Evolutionary conservation across 1,140 invertebrate genomes (phyloP).

Genomic region (Drosophila pallidifrons): DNA sequence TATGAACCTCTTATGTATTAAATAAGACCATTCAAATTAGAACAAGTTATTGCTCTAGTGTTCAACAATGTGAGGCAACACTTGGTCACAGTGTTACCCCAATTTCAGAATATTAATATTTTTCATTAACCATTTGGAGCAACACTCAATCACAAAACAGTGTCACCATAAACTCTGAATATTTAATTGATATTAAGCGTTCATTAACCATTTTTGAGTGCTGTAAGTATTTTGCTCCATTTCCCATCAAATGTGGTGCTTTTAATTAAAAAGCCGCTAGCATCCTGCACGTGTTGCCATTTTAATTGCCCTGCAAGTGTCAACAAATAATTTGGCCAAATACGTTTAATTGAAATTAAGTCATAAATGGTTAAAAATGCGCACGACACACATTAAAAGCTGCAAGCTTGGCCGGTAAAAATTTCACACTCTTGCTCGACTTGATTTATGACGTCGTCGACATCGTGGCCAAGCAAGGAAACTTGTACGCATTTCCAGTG

Average conservation of each 20-base stretch:
- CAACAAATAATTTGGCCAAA: conserved; percentile 80
- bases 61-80: too few relatives aligned
- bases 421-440: conserved; percentile 70
- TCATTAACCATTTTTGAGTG: too few relatives aligned
- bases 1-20: background rate
- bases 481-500: conserved; percentile 61
- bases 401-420: conserved; percentile 47
- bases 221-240: conserved; percentile 2
- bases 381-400: conserved; percentile 49
- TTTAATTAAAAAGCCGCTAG: conserved; percentile 25
- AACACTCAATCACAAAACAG: too few relatives aligned
- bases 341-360: conserved; percentile 80
- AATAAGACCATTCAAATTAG: background rate
- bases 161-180: too few relatives aligned
- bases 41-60: background rate
- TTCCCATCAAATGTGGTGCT: background rate
- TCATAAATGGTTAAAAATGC: conserved; percentile 80
- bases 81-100: too few relatives aligned
- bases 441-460: conserved; percentile 68
- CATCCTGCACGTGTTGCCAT: conserved; percentile 72
- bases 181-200: too few relatives aligned
- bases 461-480: conserved; percentile 55
- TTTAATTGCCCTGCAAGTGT: conserved; percentile 76
- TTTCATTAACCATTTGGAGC: background rate
- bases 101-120: too few relatives aligned